Conservation (phyloP, 2,888 invertebrate genomes). For the Gordius sp. region DNA sequence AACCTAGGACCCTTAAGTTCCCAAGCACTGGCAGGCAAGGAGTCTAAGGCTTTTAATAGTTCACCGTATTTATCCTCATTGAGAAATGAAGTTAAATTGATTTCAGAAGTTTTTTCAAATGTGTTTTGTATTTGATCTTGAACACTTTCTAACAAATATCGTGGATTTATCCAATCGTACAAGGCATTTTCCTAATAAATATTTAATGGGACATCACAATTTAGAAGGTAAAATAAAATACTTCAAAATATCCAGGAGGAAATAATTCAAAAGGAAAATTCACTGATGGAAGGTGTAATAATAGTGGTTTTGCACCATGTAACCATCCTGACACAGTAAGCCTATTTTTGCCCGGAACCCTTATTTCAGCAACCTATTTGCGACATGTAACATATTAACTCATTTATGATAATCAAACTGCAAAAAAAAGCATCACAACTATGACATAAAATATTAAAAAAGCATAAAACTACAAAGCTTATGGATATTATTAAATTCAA, state of each 20-base stretch:
- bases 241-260: neutral
- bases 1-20: conserved; percentile 4
- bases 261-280: conserved; percentile 7
- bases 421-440: no score
- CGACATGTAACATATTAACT: no score
- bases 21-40: neutral
- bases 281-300: neutral
- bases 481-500: no score
- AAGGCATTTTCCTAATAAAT: neutral
- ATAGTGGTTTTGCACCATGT: neutral
- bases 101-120: conserved; percentile 1
- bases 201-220: neutral
- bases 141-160: neutral
- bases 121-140: neutral
- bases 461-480: no score
- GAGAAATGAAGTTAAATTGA: conserved; percentile 1
- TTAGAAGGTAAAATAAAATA: neutral
- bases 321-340: neutral
- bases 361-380: neutral
- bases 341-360: neutral
- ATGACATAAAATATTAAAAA: no score
- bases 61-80: conserved; percentile 1
- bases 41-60: neutral
- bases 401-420: no score
- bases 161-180: conserved; percentile 9